phyloP scores from a whole-genome alignment of 1,140 invertebrate species.

The Euborellia annulipes region DNA sequence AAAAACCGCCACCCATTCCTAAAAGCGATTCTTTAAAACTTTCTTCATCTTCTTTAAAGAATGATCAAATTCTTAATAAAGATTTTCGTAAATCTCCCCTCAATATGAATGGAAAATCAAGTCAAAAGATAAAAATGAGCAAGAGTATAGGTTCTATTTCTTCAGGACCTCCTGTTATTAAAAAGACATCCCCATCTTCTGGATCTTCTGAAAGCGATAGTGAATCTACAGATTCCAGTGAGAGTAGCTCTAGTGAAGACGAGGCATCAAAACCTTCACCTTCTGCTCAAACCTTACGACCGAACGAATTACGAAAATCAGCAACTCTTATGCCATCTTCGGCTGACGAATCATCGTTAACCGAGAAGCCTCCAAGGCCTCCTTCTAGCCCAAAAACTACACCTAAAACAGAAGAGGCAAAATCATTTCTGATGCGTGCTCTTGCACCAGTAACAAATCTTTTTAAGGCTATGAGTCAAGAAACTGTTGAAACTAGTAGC shows the following conservation, averaged over 20 bases:
- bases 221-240: neutral
- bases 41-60: constrained; percentile 27
- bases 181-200: constrained; percentile 14
- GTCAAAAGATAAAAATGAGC: constrained; percentile 27
- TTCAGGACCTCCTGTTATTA: constrained; percentile 16
- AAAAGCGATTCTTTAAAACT: constrained; percentile 31
- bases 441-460: constrained; percentile 47
- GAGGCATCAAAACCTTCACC: constrained; percentile 18
- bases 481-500: constrained; percentile 23
- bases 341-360: constrained; percentile 36
- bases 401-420: constrained; percentile 43
- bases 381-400: constrained; percentile 29
- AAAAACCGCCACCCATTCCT: constrained; percentile 37
- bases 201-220: too few species aligned
- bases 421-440: constrained; percentile 51
- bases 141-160: constrained; percentile 19
- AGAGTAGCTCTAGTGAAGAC: constrained; percentile 5
- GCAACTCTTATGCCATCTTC: constrained; percentile 34
- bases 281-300: constrained; percentile 19
- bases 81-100: constrained; percentile 59
- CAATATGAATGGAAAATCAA: constrained; percentile 41
- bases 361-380: constrained; percentile 37
- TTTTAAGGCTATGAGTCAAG: constrained; percentile 23
- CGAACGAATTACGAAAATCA: constrained; percentile 24
- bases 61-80: constrained; percentile 38